A percentile compares a stretch with the other conserved stretches of the same genome.
phyloP scores from a whole-genome alignment of 1,140 invertebrate species.

The Trialeurodes vaporariorum region DNA sequence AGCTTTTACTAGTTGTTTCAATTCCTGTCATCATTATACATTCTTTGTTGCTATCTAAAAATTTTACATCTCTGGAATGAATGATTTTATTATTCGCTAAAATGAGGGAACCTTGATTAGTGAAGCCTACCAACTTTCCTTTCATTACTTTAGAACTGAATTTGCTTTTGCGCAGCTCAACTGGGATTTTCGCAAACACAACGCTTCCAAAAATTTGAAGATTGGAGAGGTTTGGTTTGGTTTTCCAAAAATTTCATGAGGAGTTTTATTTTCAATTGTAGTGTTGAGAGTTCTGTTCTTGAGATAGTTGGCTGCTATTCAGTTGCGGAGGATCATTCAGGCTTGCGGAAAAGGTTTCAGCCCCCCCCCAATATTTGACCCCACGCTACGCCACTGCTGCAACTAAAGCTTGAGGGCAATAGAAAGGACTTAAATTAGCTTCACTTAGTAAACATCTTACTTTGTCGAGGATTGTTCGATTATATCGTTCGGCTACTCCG shows the following conservation, averaged over 20 bases:
- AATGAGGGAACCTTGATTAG: no score
- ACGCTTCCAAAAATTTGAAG: conserved; percentile 19
- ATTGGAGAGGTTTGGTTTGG: conserved; percentile 3
- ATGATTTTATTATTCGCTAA: no score
- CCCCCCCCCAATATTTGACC: no score
- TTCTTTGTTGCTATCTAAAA: no score
- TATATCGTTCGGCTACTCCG: not conserved
- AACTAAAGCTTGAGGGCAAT: not conserved
- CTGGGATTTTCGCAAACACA: conserved; percentile 22
- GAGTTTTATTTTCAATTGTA: not conserved
- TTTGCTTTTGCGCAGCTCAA: conserved; percentile 18
- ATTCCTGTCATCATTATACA: no score
- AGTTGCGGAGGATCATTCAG: no score
- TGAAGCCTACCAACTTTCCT: no score
- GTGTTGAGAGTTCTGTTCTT: not conserved
- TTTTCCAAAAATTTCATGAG: not conserved
- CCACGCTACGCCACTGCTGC: no score
- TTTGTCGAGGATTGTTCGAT: conserved; percentile 18
- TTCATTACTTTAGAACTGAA: no score
- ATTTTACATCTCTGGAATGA: no score
- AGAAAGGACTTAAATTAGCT: not conserved
- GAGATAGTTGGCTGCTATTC: conserved; percentile 18
- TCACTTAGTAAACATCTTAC: not conserved
- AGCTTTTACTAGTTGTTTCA: no score
- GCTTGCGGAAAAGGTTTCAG: no score